Evolutionary conservation across 1,140 invertebrate species (phyloP).

Genomic region (Drosophila azteca): DNA sequence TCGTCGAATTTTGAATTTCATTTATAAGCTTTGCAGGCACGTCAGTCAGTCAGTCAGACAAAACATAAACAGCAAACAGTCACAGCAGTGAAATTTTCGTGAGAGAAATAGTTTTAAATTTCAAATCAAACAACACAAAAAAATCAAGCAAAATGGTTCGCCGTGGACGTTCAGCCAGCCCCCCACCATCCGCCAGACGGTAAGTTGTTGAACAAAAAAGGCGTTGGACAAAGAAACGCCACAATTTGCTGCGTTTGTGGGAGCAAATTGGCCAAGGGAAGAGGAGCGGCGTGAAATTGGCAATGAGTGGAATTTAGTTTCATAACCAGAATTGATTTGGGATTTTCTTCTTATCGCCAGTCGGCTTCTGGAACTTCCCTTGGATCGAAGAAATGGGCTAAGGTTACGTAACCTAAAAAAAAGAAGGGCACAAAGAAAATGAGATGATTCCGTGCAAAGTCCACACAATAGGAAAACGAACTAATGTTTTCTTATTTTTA

Average conservation of each 20-base stretch:
- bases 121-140: slow-evolving; percentile 14
- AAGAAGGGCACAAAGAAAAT: slow-evolving; percentile 27
- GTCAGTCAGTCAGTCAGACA: not conserved
- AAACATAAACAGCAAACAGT: slow-evolving; percentile 16
- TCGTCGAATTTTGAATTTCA: slow-evolving; percentile 37
- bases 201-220: slow-evolving; percentile 69
- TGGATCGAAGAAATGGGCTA: slow-evolving; percentile 11
- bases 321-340: slow-evolving; percentile 38
- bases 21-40: slow-evolving; percentile 21
- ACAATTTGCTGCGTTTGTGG: not conserved
- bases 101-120: slow-evolving; percentile 5
- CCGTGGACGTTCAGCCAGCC: slow-evolving; percentile 89
- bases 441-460: slow-evolving; percentile 29
- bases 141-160: slow-evolving; percentile 87
- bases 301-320: slow-evolving; percentile 11
- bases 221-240: slow-evolving; percentile 8
- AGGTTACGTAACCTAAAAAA: slow-evolving; percentile 70
- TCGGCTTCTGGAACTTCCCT: slow-evolving; percentile 26
- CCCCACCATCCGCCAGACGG: slow-evolving; percentile 87
- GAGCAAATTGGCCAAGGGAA: not conserved
- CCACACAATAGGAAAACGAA: slow-evolving; percentile 28
- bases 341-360: slow-evolving; percentile 25
- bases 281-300: not conserved
- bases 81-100: slow-evolving; percentile 32
- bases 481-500: slow-evolving; percentile 8